A percentile compares a stretch with the other conserved stretches of the same genome.
These are phyloP conservation scores for Endomychus coccineus DNA, from an alignment of 2,888 invertebrate species.

Conservation along the genomic window DNA sequence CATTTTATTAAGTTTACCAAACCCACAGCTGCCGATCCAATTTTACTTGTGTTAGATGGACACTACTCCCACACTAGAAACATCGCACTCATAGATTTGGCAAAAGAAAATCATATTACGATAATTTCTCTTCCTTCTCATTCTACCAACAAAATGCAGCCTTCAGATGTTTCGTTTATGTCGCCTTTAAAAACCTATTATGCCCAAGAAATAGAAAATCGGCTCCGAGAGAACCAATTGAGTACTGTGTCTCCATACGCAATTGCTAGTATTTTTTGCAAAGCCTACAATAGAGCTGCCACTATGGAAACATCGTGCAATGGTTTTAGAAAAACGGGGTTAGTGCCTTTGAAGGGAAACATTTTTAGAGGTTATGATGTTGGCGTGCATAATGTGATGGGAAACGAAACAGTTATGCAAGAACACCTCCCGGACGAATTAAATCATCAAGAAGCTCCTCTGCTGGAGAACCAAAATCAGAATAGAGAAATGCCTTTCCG, in stretches of 20 bases:
- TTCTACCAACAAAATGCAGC: constrained; percentile 24
- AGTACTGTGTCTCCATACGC: constrained; percentile 16
- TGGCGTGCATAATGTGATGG: no score
- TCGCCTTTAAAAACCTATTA: constrained; percentile 25
- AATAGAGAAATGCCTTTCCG: no score
- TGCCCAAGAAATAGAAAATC: constrained; percentile 21
- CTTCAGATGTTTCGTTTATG: constrained; percentile 22
- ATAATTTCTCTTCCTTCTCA: constrained; percentile 14
- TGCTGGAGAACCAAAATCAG: no score
- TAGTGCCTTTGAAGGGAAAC: constrained; percentile 8
- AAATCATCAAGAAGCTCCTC: no score
- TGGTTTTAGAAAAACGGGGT: constrained; percentile 5
- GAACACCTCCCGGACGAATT: no score
- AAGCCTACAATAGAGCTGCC: constrained; percentile 5
- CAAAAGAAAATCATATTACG: constrained; percentile 14
- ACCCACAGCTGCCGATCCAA: constrained; percentile 16
- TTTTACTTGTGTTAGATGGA: constrained; percentile 20
- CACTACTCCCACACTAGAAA: no score
- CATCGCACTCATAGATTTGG: constrained; percentile 25
- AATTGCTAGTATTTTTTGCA: constrained; percentile 7
- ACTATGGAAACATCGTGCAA: constrained; percentile 13
- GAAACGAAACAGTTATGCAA: no score
- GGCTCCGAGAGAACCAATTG: constrained; percentile 25
- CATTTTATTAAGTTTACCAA: constrained; percentile 16
- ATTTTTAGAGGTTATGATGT: no score